A percentile compares a stretch with the other conserved stretches of the same genome.
These are phyloP conservation scores for Zalophus californianus DNA, from an alignment of 2,797 vertebrate genomes.

Conservation along the genomic window DNA sequence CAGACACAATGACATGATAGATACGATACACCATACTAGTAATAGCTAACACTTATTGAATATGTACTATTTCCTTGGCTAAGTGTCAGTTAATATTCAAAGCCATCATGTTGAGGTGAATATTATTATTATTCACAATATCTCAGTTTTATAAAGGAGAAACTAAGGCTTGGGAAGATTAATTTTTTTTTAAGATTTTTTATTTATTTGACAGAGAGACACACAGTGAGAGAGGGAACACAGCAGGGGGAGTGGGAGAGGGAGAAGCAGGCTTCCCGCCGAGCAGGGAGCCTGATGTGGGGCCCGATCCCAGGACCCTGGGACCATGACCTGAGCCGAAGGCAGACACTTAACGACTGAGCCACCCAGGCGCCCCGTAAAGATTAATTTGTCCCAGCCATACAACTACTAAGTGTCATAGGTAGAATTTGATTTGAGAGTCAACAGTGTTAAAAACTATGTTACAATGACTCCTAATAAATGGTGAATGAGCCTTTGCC, in stretches of 20 bases:
- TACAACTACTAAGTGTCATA: neutral
- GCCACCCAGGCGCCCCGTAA: neutral
- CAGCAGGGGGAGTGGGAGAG: too few species aligned
- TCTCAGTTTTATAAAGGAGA: conserved; percentile 10
- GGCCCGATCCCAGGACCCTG: too few species aligned
- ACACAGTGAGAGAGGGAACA: too few species aligned
- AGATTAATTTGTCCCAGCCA: conserved; percentile 20
- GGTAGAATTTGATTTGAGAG: neutral
- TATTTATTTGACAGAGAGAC: too few species aligned
- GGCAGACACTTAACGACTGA: too few species aligned
- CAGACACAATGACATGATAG: neutral
- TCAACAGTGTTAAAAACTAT: neutral
- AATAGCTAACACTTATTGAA: neutral
- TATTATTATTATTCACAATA: neutral
- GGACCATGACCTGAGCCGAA: too few species aligned
- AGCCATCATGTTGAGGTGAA: neutral
- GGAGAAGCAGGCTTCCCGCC: too few species aligned
- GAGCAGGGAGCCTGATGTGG: too few species aligned
- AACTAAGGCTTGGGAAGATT: conserved; percentile 42
- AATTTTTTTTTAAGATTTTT: neutral
- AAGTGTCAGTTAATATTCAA: neutral
- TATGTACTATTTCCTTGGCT: neutral
- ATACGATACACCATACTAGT: neutral
- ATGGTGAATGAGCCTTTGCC: neutral
- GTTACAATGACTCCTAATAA: neutral